Percentiles rank a stretch among this genome's conserved stretches.
These are phyloP conservation scores for Polyommatus iphigenia DNA, from an alignment of 2,888 invertebrate genomes.

Conservation along the genomic window DNA sequence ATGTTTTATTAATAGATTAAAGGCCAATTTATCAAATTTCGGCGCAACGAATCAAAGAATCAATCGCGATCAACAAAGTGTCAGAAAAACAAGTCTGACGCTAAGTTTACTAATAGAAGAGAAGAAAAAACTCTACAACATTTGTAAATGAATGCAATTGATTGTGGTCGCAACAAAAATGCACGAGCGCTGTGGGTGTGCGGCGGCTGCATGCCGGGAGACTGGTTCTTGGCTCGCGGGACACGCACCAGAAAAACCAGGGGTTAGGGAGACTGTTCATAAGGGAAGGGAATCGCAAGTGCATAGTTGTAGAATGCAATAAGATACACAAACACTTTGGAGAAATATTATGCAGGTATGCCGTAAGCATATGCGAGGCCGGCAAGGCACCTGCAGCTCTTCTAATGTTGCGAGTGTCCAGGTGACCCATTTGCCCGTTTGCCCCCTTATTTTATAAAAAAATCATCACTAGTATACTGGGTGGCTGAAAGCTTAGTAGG, in stretches of 20 bases:
- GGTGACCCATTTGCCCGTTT: too few species aligned
- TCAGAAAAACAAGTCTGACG: too few species aligned
- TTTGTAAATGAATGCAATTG: conserved; percentile 1
- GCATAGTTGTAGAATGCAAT: background rate
- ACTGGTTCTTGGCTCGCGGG: conserved; percentile 16
- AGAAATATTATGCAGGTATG: background rate
- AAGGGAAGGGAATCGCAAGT: background rate
- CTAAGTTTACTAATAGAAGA: background rate
- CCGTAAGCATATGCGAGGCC: background rate
- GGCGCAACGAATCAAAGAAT: too few species aligned
- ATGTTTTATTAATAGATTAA: too few species aligned
- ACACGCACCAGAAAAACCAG: conserved; percentile 16
- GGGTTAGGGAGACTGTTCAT: background rate
- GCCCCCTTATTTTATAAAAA: too few species aligned
- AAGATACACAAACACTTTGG: background rate
- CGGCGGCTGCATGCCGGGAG: conserved; percentile 5
- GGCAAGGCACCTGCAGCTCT: too few species aligned
- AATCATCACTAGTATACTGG: too few species aligned
- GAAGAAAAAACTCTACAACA: background rate
- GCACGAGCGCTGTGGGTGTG: conserved; percentile 18
- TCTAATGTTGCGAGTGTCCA: too few species aligned
- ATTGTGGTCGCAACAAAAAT: conserved; percentile 18
- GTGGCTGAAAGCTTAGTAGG: too few species aligned
- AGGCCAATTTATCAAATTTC: too few species aligned
- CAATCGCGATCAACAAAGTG: too few species aligned